Evolutionary conservation across 2,797 vertebrate species (phyloP).

Genomic region (Dermochelys coriacea): DNA sequence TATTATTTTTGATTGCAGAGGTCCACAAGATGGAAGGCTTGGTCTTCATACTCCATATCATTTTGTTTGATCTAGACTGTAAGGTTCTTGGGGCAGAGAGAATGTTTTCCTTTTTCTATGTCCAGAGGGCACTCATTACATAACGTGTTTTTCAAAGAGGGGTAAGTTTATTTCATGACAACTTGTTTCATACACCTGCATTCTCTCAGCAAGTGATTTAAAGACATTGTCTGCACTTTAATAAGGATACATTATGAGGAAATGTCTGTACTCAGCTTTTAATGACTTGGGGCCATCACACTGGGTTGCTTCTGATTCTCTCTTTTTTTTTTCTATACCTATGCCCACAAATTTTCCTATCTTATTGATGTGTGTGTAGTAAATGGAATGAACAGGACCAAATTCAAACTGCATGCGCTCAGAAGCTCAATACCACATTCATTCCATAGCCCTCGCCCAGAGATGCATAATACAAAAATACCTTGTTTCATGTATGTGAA

Average conservation of each 20-base stretch:
- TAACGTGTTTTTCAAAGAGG: neutral
- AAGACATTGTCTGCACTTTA: neutral
- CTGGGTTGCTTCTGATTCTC: neutral
- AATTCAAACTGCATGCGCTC: neutral
- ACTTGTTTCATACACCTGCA: neutral
- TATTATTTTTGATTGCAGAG: constrained; percentile 3
- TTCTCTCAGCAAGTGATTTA: neutral
- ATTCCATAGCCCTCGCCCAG: neutral
- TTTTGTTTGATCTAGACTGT: neutral
- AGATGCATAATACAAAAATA: neutral
- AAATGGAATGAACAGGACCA: neutral
- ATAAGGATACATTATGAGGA: accelerated
- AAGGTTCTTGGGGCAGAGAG: neutral
- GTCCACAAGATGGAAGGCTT: neutral
- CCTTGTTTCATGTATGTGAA: neutral
- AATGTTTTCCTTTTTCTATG: neutral
- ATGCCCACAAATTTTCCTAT: neutral
- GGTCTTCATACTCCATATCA: neutral
- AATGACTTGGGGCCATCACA: accelerated
- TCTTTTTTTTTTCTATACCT: neutral
- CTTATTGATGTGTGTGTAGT: neutral
- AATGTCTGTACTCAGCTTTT: neutral
- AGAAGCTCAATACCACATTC: neutral
- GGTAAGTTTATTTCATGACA: neutral
- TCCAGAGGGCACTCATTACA: neutral